Evolutionary conservation across 2,888 invertebrate genomes (phyloP).

Genomic region (Agrotis exclamationis): DNA sequence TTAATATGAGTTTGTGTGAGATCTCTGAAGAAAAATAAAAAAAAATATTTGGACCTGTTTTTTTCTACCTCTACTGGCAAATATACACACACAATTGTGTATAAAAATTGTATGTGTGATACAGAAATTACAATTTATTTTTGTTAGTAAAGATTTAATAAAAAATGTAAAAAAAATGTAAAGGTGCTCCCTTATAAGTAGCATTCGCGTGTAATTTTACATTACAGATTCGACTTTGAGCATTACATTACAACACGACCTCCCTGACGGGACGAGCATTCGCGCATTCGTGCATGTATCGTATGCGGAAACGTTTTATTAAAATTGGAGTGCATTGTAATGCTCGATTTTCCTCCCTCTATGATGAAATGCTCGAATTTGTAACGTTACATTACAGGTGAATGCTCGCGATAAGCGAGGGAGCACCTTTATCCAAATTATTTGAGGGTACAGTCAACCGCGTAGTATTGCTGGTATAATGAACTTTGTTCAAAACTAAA

Average conservation of each 20-base stretch:
- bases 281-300: too few relatives aligned
- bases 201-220: too few relatives aligned
- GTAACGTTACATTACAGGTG: too few relatives aligned
- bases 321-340: too few relatives aligned
- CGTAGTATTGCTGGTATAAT: slow-evolving; percentile 1
- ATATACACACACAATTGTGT: slow-evolving; percentile 37
- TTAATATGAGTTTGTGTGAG: slow-evolving; percentile 36
- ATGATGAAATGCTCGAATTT: too few relatives aligned
- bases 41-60: slow-evolving; percentile 28
- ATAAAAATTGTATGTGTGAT: slow-evolving; percentile 50
- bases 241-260: too few relatives aligned
- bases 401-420: too few relatives aligned
- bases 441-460: slow-evolving; percentile 39
- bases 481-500: slow-evolving; percentile 11
- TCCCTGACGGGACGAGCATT: too few relatives aligned
- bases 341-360: too few relatives aligned
- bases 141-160: slow-evolving; percentile 54
- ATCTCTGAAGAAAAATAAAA: slow-evolving; percentile 51
- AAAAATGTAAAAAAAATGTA: slow-evolving; percentile 34
- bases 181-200: too few relatives aligned
- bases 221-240: too few relatives aligned
- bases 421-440: neutral
- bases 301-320: too few relatives aligned
- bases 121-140: slow-evolving; percentile 61
- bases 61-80: slow-evolving; percentile 54